Base-by-base conservation (phyloP, 2,888 invertebrate genomes). In the Cetonia aurata region DNA sequence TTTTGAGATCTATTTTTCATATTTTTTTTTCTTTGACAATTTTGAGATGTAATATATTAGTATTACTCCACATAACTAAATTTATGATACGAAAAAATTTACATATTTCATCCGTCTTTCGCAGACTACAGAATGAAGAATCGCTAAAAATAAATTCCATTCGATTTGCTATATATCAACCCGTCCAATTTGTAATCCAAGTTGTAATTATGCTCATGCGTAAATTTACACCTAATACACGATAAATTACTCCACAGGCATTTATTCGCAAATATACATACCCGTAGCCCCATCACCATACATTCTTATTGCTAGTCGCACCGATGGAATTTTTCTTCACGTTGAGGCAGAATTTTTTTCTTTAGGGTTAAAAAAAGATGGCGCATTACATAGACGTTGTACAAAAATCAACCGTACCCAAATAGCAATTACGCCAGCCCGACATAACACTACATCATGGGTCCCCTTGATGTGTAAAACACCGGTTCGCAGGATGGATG, bases 361-460 rank as follows among this genome's bases (percentile, higher is more conserved):
- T 6, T 17, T 10, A 17, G n/a, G 12, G 13, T 59, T 55, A 52
- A 50, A 66, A 56, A 67, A 67, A 75, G 72, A 73, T 19, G 62
- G 52, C 44, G 50, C 25, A 60, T 67, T 46, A 59, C 25, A 1
- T 25, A 62, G 69, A 72, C 67, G 74, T 74, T 66, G 46, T 42
- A 46, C 44, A 67, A 71, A 74, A 76, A 70, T 74, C 52, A 71
- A 70, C 70, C 56, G 62, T 67, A 74, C 75, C 37, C 37, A 77
- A 79, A 79, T 76, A 67, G 79, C 75, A 80, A 79, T 78, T 79
- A 79, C 75, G 76, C 78, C 77, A 76, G 77, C 73, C 77, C 77
- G 78, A 79, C 80, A 79, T 78, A 80, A 79, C 82, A 82, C 82
- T 83, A 82, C 78, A 83, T 83, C 83, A 83, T 80, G 76, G 77